These are phyloP conservation scores for Tenthredo distinguenda DNA, from an alignment of 2,888 invertebrate genomes.

Conservation along the genomic window DNA sequence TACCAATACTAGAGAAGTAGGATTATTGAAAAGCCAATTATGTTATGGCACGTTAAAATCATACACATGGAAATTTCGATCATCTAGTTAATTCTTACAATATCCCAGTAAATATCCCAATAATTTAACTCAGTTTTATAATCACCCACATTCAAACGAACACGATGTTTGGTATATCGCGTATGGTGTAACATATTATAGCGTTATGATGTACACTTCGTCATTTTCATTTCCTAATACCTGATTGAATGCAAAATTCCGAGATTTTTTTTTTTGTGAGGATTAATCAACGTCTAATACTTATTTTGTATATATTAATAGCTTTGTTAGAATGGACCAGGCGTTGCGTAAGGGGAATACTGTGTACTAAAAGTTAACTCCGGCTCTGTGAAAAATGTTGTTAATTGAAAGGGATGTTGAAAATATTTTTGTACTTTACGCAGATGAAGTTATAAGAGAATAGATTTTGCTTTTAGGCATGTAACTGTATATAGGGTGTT, in stretches of 20 bases:
- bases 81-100: background rate
- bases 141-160: background rate
- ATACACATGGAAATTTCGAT: background rate
- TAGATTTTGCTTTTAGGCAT: constrained; percentile 27
- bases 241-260: background rate
- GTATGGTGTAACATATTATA: background rate
- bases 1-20: constrained; percentile 18
- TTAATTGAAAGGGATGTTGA: background rate
- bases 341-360: background rate
- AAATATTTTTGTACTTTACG: constrained; percentile 47
- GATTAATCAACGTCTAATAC: background rate
- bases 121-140: background rate
- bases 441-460: constrained; percentile 14
- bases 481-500: constrained; percentile 29
- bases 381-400: constrained; percentile 17
- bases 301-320: constrained; percentile 7
- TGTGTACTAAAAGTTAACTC: background rate
- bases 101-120: background rate
- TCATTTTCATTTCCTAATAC: background rate
- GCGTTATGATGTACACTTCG: background rate
- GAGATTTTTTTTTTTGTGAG: background rate
- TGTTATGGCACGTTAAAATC: background rate
- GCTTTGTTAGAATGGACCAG: constrained; percentile 10
- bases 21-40: constrained; percentile 10
- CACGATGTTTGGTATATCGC: background rate